Percentiles rank a stretch among this genome's conserved stretches.
These are phyloP conservation scores for Cremastinae sp. DNA, from an alignment of 2,888 invertebrate species.

Conservation along the genomic window DNA sequence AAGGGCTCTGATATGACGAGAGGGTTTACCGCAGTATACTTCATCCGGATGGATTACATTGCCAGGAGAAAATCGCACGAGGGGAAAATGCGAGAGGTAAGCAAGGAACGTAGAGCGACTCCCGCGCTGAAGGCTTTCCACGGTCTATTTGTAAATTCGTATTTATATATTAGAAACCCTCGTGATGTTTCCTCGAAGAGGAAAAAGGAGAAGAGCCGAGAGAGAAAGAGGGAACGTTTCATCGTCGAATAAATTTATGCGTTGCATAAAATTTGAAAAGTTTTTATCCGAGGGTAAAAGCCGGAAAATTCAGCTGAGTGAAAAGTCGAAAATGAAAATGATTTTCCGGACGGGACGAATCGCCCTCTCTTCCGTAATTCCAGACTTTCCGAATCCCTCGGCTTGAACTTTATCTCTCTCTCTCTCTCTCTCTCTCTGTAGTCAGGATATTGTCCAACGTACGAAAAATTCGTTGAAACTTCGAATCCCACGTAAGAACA, in stretches of 20 bases:
- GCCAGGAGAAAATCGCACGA: conserved; percentile 38
- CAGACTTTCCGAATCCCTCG: too few relatives aligned
- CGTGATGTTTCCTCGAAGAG: conserved; percentile 7
- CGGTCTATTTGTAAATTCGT: conserved; percentile 34
- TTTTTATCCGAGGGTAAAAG: too few relatives aligned
- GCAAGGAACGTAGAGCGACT: background rate
- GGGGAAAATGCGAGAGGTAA: conserved; percentile 1
- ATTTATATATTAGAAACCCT: conserved; percentile 12
- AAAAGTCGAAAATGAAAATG: too few relatives aligned
- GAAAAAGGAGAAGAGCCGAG: background rate
- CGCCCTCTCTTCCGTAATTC: too few relatives aligned
- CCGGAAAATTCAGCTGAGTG: too few relatives aligned
- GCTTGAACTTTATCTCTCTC: too few relatives aligned
- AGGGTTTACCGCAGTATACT: conserved; percentile 29
- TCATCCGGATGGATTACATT: conserved; percentile 53
- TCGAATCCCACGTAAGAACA: too few relatives aligned
- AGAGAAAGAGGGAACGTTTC: background rate
- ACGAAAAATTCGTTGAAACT: too few relatives aligned
- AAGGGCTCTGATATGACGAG: conserved; percentile 38
- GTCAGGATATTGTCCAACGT: too few relatives aligned
- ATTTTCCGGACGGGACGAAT: too few relatives aligned
- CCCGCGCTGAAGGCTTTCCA: background rate
- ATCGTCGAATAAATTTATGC: background rate
- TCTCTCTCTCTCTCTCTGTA: too few relatives aligned
- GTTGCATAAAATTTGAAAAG: conserved; percentile 8